A percentile compares a stretch with the other conserved stretches of the same genome.
Conservation (phyloP, 2,888 invertebrate species). For the Listrodromus nycthemerus region DNA sequence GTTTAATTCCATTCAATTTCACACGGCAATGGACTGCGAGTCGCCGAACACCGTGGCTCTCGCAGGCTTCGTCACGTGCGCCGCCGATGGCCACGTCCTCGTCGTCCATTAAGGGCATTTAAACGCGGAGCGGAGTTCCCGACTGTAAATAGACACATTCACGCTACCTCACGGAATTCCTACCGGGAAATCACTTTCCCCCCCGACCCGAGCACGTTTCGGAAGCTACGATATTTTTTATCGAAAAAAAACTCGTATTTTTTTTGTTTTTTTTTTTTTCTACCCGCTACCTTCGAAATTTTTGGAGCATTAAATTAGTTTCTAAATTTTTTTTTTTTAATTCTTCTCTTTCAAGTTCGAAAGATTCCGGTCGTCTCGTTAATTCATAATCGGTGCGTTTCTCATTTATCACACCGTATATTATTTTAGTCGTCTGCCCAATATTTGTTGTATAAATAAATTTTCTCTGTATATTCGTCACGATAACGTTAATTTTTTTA, state of each 20-base stretch:
- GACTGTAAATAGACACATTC: constrained; percentile 38
- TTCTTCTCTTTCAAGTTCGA: too few relatives aligned
- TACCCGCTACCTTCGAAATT: neutral
- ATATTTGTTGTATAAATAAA: neutral
- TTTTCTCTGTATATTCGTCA: too few relatives aligned
- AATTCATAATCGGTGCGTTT: too few relatives aligned
- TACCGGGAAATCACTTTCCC: constrained; percentile 45
- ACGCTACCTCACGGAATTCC: constrained; percentile 55
- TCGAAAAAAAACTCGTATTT: neutral
- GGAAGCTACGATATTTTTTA: neutral
- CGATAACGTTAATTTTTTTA: constrained; percentile 14
- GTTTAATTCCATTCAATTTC: neutral
- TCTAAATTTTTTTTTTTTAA: too few relatives aligned
- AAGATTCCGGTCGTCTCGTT: too few relatives aligned
- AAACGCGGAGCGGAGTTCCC: constrained; percentile 62
- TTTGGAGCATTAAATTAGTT: too few relatives aligned
- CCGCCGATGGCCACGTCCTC: constrained; percentile 40
- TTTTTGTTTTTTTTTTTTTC: too few relatives aligned
- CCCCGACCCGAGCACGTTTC: constrained; percentile 48
- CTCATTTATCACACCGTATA: too few relatives aligned
- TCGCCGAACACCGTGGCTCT: neutral
- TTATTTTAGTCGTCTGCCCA: neutral
- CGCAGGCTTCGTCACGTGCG: constrained; percentile 36
- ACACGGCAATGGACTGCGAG: neutral
- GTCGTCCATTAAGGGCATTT: constrained; percentile 39